Conservation (phyloP, 2,888 invertebrate species). For the Trileptium ribeirensis region DNA sequence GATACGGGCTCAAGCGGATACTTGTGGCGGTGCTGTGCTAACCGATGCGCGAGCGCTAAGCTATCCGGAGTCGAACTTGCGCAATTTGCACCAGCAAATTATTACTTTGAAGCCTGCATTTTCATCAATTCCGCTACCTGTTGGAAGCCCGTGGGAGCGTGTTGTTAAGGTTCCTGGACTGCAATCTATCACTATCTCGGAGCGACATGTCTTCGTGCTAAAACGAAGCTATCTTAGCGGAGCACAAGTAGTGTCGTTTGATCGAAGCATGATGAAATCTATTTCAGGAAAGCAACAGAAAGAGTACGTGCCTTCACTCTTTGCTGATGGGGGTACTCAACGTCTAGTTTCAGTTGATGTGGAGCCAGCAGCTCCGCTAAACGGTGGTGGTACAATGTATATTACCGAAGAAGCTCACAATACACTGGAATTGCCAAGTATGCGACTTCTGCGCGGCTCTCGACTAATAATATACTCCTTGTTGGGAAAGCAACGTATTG, state of each 20-base stretch:
- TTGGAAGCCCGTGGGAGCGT: not conserved
- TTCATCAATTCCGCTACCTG: not conserved
- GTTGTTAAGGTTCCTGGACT: not conserved
- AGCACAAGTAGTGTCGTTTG: not conserved
- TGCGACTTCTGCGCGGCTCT: not conserved
- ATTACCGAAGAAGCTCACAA: constrained; percentile 11
- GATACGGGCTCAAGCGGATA: not conserved
- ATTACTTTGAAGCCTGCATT: not conserved
- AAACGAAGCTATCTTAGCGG: not conserved
- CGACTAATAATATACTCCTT: not conserved
- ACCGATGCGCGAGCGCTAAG: not conserved
- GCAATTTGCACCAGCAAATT: not conserved
- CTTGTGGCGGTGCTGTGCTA: not conserved
- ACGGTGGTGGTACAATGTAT: not conserved
- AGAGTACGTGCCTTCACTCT: not conserved
- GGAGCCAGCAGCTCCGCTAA: not conserved
- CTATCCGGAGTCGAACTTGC: not conserved
- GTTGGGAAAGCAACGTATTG: not conserved
- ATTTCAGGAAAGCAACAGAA: too few species aligned
- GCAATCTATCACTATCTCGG: not conserved
- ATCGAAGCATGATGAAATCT: not conserved
- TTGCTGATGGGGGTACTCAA: not conserved
- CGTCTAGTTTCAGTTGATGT: not conserved
- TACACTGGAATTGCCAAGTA: constrained; percentile 12
- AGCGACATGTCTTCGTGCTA: not conserved